Evolutionary conservation across 2,113 vertebrate genomes (phyloP).

Genomic region (Rhea pennata): DNA sequence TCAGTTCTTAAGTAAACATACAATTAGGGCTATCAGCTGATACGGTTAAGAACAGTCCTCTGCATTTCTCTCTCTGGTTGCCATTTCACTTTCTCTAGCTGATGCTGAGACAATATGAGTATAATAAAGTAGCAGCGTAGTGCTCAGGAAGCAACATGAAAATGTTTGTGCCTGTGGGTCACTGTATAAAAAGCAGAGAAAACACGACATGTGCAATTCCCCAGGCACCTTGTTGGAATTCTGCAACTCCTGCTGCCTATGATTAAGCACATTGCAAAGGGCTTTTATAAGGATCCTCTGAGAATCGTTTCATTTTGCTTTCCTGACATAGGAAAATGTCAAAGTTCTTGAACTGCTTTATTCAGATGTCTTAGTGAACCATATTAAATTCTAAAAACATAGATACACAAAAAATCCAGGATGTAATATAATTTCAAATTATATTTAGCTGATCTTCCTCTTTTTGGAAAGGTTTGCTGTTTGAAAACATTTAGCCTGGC

Average conservation of each 20-base stretch:
- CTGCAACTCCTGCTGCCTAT: slow-evolving; percentile 15
- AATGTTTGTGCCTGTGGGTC: not conserved
- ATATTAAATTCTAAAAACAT: not conserved
- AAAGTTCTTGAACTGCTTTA: not conserved
- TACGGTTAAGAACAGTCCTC: not conserved
- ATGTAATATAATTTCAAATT: not conserved
- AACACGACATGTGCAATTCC: not conserved
- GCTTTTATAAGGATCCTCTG: slow-evolving; percentile 33
- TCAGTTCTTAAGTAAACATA: not conserved
- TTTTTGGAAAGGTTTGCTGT: slow-evolving; percentile 46
- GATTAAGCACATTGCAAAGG: not conserved
- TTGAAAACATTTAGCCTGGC: slow-evolving; percentile 11
- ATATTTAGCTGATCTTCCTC: slow-evolving; percentile 24
- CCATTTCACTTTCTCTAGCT: not conserved
- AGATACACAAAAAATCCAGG: slow-evolving; percentile 5
- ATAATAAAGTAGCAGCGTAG: not conserved
- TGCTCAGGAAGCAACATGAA: not conserved
- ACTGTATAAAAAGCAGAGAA: not conserved
- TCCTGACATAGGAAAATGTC: slow-evolving; percentile 14
- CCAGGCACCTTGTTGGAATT: slow-evolving; percentile 31
- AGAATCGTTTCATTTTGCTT: slow-evolving; percentile 14
- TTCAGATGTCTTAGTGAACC: slow-evolving; percentile 19
- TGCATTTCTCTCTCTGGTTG: not conserved
- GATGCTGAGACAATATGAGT: not conserved
- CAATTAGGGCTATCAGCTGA: not conserved